Evolutionary conservation across 2,797 vertebrate genomes (phyloP).

Genomic region (Catharus ustulatus): DNA sequence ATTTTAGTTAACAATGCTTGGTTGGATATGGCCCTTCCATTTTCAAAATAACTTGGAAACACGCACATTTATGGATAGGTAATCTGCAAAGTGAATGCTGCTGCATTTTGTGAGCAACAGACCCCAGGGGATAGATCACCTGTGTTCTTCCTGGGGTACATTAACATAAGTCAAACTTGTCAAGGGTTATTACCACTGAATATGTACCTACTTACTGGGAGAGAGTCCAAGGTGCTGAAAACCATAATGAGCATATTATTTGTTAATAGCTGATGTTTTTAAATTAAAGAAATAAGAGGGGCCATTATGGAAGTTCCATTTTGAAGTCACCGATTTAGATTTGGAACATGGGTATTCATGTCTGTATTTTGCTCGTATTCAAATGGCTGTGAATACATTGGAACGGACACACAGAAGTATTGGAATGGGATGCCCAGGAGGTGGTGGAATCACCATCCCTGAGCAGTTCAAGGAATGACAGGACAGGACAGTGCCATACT

Average conservation of each 20-base stretch:
- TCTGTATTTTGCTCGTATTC: neutral
- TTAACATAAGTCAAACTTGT: conserved; percentile 9
- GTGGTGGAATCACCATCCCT: neutral
- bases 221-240: neutral
- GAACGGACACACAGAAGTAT: neutral
- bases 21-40: neutral
- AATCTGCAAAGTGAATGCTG: neutral
- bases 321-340: neutral
- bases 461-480: neutral
- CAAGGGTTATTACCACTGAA: conserved; percentile 3
- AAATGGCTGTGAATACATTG: neutral
- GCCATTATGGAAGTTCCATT: neutral
- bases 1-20: conserved; percentile 40
- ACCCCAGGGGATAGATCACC: neutral
- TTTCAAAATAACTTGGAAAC: neutral
- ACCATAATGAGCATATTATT: neutral
- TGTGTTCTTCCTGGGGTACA: neutral
- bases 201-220: neutral
- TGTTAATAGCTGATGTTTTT: neutral
- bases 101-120: neutral
- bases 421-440: neutral
- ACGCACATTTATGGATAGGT: neutral
- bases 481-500: neutral
- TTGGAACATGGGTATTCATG: neutral
- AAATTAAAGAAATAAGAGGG: neutral